These are phyloP conservation scores for Graphium colonna DNA, from an alignment of 2,888 invertebrate species.

Conservation along the genomic window DNA sequence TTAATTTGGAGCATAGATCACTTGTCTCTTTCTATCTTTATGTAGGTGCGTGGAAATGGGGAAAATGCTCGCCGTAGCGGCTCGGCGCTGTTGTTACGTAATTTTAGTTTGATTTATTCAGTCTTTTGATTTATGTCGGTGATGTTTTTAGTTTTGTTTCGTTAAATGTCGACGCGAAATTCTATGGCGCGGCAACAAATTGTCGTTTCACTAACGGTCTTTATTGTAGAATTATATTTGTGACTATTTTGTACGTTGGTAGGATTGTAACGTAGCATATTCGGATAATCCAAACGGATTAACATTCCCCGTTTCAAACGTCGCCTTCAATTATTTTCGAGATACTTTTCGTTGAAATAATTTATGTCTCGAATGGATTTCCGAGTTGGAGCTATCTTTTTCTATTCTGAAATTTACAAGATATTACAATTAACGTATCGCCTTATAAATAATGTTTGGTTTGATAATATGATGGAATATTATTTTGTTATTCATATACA, in stretches of 20 bases:
- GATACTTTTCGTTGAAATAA: not conserved
- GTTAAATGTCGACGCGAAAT: constrained; percentile 55
- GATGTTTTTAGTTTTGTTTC: constrained; percentile 55
- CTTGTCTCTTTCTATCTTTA: constrained; percentile 39
- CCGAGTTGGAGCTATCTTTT: not conserved
- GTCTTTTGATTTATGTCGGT: constrained; percentile 63
- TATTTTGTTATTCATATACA: not conserved
- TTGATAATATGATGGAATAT: not conserved
- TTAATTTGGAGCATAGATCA: constrained; percentile 8
- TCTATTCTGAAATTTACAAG: not conserved
- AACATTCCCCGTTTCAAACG: not conserved
- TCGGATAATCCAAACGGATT: constrained; percentile 9
- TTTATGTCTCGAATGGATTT: too few relatives aligned
- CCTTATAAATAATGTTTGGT: not conserved
- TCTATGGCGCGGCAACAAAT: constrained; percentile 42
- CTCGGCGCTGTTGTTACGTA: constrained; percentile 57
- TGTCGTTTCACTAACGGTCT: constrained; percentile 11
- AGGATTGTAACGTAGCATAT: not conserved
- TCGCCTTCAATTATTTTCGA: not conserved
- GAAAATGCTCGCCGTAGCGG: constrained; percentile 52
- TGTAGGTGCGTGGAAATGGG: constrained; percentile 58
- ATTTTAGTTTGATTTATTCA: constrained; percentile 62
- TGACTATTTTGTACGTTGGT: not conserved
- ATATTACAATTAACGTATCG: too few relatives aligned
- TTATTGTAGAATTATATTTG: not conserved